A percentile compares a stretch with the other conserved stretches of the same genome.
These are phyloP conservation scores for human DNA, from an alignment of 2,113 vertebrate species.

Conservation along the genomic window GRCh38 chrX:124483501-124484000, in stretches of 20 bases:
- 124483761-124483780: neutral
- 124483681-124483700: neutral
- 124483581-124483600: neutral
- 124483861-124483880: neutral
- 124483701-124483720: neutral
- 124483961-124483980: constrained; percentile 3
- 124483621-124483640: neutral
- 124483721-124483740: neutral
- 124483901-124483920: neutral
- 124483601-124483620: neutral
- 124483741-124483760: neutral
- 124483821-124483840: neutral
- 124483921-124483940: neutral
- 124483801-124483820: neutral
- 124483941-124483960: constrained; percentile 51
- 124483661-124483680: neutral
- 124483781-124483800: neutral
- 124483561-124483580: neutral
- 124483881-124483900: neutral
- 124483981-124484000: neutral
- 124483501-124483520: neutral
- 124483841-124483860: neutral
- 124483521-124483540: neutral
- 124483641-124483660: neutral
- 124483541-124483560: neutral